These are phyloP conservation scores for Salmo trutta DNA, from an alignment of 2,797 vertebrate species.

Conservation along the genomic window DNA sequence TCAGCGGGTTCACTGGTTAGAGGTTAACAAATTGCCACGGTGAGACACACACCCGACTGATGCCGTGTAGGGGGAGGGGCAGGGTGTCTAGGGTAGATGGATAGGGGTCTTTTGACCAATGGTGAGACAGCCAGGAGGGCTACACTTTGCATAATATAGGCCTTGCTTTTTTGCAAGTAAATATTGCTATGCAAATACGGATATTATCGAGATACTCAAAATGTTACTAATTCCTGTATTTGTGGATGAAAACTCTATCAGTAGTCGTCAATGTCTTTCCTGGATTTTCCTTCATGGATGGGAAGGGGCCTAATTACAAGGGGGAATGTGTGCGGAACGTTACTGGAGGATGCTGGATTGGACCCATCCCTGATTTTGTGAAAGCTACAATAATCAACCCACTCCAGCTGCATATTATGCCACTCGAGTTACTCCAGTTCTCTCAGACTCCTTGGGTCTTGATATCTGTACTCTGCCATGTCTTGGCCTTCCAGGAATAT, in stretches of 20 bases:
- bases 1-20: constrained; percentile 65
- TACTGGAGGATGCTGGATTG: too few species aligned
- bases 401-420: too few species aligned
- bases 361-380: too few species aligned
- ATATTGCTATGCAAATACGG: not conserved
- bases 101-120: not conserved
- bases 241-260: not conserved
- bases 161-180: not conserved
- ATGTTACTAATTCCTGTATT: not conserved
- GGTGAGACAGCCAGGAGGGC: not conserved
- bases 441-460: too few species aligned
- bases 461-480: too few species aligned
- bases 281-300: too few species aligned
- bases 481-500: not conserved
- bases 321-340: too few species aligned
- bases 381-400: too few species aligned
- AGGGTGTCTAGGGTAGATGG: constrained; percentile 13
- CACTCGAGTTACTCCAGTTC: too few species aligned
- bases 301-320: too few species aligned
- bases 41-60: constrained; percentile 62
- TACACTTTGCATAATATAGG: not conserved
- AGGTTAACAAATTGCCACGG: constrained; percentile 69
- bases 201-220: not conserved
- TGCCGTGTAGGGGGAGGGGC: constrained; percentile 21
- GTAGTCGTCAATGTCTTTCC: too few species aligned